Evolutionary conservation across 2,797 vertebrate species (phyloP).

Genomic region (Leuciscus waleckii): DNA sequence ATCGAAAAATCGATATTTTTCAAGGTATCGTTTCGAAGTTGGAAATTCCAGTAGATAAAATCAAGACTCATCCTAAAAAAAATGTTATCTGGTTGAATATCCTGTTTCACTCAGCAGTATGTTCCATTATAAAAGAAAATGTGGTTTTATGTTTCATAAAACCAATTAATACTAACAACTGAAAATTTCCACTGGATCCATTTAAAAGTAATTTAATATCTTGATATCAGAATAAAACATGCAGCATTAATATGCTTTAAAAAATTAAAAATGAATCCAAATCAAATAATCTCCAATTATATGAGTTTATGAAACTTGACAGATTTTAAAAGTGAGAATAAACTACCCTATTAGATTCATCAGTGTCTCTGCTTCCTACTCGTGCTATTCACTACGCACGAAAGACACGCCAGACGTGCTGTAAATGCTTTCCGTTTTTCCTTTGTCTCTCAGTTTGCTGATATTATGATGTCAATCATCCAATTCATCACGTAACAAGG

Average conservation of each 20-base stretch:
- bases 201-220: conserved; percentile 6
- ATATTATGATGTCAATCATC: conserved; percentile 32
- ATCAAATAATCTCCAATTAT: neutral
- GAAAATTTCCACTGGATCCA: neutral
- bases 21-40: no score
- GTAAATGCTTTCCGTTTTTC: neutral
- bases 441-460: conserved; percentile 12
- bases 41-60: neutral
- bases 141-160: neutral
- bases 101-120: neutral
- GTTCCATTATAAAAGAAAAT: neutral
- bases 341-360: neutral
- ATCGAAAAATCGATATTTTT: no score
- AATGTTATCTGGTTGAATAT: neutral
- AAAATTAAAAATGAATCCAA: neutral
- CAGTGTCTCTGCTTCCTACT: conserved; percentile 24
- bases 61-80: neutral
- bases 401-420: neutral
- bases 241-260: neutral
- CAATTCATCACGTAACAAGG: neutral
- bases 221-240: neutral
- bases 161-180: no score
- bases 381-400: neutral
- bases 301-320: neutral
- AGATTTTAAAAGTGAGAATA: conserved; percentile 20